A percentile compares a stretch with the other conserved stretches of the same genome.
phyloP scores from a whole-genome alignment of 1,140 invertebrate genomes.

The Drosophila repletoides region DNA sequence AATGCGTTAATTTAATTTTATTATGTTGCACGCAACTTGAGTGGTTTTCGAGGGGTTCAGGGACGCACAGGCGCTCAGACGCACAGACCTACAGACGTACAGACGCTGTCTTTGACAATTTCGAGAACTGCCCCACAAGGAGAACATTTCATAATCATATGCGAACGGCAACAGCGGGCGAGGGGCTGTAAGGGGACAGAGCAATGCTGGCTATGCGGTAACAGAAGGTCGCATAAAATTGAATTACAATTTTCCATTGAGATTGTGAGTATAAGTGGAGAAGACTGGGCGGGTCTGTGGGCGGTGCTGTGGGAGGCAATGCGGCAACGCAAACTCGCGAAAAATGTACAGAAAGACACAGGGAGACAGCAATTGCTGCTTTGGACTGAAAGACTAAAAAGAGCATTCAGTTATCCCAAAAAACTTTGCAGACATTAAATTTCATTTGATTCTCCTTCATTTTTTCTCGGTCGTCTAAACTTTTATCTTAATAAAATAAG shows the following conservation, averaged over 20 bases:
- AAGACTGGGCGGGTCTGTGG: not conserved
- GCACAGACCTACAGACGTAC: no score
- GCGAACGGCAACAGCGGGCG: slow-evolving; percentile 27
- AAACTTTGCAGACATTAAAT: slow-evolving; percentile 80
- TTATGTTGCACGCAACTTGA: slow-evolving; percentile 58
- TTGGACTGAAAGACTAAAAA: slow-evolving; percentile 27
- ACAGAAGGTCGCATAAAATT: slow-evolving; percentile 79
- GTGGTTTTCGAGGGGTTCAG: slow-evolving; percentile 28
- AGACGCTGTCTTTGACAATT: slow-evolving; percentile 35
- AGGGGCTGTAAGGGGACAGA: not conserved
- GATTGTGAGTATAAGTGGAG: not conserved
- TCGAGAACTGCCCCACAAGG: slow-evolving; percentile 8
- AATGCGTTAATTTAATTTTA: slow-evolving; percentile 74
- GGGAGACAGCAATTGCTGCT: slow-evolving; percentile 40
- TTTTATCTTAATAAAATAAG: slow-evolving; percentile 79
- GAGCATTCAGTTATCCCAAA: slow-evolving; percentile 42
- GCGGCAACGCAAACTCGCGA: slow-evolving; percentile 64
- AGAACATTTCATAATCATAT: slow-evolving; percentile 73
- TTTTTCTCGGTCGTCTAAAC: slow-evolving; percentile 36
- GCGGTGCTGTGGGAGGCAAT: slow-evolving; percentile 25
- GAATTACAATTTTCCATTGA: slow-evolving; percentile 59
- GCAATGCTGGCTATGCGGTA: slow-evolving; percentile 41
- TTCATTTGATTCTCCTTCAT: slow-evolving; percentile 66
- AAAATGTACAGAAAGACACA: slow-evolving; percentile 17
- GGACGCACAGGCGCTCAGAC: not conserved